A percentile compares a stretch with the other conserved stretches of the same genome.
Conservation (phyloP, 2,888 invertebrate species). For the Leucoptera coffeella region DNA sequence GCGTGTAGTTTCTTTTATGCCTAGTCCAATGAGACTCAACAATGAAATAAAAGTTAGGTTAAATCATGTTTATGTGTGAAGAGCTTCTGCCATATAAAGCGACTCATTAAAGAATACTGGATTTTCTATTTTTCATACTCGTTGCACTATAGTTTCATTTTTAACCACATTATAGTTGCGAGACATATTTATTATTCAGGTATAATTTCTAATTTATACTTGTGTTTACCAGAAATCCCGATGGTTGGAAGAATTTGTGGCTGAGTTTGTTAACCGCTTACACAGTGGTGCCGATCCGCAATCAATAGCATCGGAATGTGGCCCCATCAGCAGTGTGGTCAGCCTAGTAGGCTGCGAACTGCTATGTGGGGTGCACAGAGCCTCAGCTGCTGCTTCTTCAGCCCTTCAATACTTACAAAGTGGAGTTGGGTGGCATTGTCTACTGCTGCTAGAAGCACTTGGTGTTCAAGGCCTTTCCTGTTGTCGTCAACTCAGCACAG, state of each 20-base stretch:
- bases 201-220: no score
- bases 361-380: conserved; percentile 56
- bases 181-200: no score
- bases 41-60: no score
- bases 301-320: conserved; percentile 46
- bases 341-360: conserved; percentile 59
- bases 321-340: conserved; percentile 52
- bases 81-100: no score
- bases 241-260: conserved; percentile 60
- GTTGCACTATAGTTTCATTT: no score
- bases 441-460: conserved; percentile 49
- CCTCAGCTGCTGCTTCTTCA: conserved; percentile 35
- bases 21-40: no score
- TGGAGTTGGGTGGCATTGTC: conserved; percentile 57
- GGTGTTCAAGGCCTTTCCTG: conserved; percentile 57
- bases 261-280: conserved; percentile 54
- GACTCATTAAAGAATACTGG: no score
- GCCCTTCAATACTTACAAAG: conserved; percentile 49
- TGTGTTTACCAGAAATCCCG: conserved; percentile 56
- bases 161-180: no score
- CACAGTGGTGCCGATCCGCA: conserved; percentile 53
- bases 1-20: no score
- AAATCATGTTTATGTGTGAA: no score
- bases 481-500: conserved; percentile 54
- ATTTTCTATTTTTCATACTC: no score